Conservation (phyloP, 2,113 vertebrate genomes). For the Vombatus ursinus region DNA sequence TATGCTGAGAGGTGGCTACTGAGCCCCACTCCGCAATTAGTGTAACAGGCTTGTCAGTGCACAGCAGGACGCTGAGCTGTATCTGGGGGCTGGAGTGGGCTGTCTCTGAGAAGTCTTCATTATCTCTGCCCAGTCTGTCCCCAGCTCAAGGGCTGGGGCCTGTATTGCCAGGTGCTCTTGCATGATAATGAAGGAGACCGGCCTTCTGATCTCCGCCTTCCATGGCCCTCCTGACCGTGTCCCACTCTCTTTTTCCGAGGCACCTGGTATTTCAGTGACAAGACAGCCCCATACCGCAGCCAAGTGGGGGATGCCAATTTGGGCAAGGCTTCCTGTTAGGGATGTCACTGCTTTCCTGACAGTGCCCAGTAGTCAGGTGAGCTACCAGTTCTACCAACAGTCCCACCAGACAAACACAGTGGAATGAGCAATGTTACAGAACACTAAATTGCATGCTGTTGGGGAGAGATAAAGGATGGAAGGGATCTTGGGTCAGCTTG, state of each 20-base stretch:
- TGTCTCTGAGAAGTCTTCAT: neutral
- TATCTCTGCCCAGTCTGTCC: neutral
- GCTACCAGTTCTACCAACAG: no score
- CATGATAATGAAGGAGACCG: neutral
- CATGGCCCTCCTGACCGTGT: neutral
- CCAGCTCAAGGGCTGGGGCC: neutral
- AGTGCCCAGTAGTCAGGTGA: neutral
- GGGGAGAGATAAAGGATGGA: neutral
- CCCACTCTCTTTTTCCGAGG: neutral
- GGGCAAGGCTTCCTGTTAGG: neutral
- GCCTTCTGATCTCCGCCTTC: neutral
- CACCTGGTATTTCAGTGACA: neutral
- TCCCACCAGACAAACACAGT: neutral
- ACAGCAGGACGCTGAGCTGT: neutral
- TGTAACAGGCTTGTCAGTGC: neutral
- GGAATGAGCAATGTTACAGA: neutral
- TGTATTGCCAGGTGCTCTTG: neutral
- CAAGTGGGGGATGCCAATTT: neutral
- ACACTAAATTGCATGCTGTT: neutral
- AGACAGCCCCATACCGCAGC: neutral
- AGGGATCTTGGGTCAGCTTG: neutral
- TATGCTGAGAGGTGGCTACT: neutral
- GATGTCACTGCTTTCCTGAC: neutral
- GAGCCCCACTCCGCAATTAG: neutral
- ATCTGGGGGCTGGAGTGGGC: neutral